phyloP scores from a whole-genome alignment of 2,797 vertebrate genomes.

The Pseudopleuronectes americanus region DNA sequence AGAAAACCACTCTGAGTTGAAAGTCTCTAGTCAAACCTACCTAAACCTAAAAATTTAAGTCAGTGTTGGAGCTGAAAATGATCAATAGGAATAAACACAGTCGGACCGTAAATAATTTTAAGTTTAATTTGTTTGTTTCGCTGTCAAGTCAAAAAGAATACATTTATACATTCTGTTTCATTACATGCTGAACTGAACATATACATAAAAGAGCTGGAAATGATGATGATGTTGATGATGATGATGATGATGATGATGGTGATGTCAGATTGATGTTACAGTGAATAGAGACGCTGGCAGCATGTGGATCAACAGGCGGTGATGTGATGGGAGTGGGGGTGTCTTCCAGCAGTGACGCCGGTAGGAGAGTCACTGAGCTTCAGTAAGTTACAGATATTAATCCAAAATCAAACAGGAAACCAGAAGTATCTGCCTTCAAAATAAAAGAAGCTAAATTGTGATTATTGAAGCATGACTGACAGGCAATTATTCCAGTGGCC shows the following conservation, averaged over 20 bases:
- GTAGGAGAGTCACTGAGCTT: neutral
- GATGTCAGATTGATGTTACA: neutral
- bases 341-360: slow-evolving; percentile 34
- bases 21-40: too few species aligned
- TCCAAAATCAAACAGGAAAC: neutral
- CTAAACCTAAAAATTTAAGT: too few species aligned
- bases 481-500: too few species aligned
- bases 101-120: too few species aligned
- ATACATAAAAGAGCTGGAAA: too few species aligned
- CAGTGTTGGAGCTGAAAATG: too few species aligned
- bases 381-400: neutral
- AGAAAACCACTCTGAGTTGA: too few species aligned
- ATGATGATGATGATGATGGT: neutral
- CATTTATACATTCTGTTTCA: neutral
- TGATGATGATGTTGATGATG: too few species aligned
- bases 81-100: too few species aligned
- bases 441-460: slow-evolving; percentile 20
- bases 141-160: neutral
- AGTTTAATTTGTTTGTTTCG: too few species aligned
- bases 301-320: slow-evolving; percentile 40
- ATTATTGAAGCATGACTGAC: neutral
- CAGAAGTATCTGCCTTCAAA: slow-evolving; percentile 14
- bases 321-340: slow-evolving; percentile 8
- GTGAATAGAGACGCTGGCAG: neutral
- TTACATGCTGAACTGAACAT: neutral